Conservation (phyloP, 1,140 invertebrate species). For the Metopolophium dirhodum region DNA sequence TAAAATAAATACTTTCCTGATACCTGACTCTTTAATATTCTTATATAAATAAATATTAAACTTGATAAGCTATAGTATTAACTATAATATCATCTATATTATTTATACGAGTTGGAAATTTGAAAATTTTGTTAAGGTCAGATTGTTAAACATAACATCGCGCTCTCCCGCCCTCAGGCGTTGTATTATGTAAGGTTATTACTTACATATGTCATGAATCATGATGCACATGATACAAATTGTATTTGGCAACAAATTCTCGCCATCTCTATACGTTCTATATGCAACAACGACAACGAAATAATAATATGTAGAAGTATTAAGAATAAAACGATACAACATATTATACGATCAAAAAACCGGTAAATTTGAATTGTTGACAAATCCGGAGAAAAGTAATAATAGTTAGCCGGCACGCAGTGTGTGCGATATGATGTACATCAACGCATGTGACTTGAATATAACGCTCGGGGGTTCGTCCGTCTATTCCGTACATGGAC, state of each 20-base stretch:
- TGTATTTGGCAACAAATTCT: background rate
- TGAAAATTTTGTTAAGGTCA: background rate
- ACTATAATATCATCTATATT: background rate
- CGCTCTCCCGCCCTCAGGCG: background rate
- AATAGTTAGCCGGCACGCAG: background rate
- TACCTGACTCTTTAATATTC: too few relatives aligned
- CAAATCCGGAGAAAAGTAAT: background rate
- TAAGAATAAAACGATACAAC: background rate
- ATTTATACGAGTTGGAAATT: background rate
- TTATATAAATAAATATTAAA: background rate
- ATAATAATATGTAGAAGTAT: background rate
- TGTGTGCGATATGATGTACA: constrained; percentile 51
- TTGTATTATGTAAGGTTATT: background rate
- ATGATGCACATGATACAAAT: background rate
- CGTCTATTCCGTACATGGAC: constrained; percentile 33
- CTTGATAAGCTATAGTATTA: background rate
- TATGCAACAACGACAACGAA: constrained; percentile 9
- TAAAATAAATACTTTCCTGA: background rate
- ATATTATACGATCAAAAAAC: constrained; percentile 15
- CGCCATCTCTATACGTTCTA: background rate
- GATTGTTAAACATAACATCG: background rate
- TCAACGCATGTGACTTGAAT: constrained; percentile 39
- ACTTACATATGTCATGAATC: too few relatives aligned
- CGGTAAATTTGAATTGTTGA: constrained; percentile 36
- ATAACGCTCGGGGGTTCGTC: background rate